phyloP scores from a whole-genome alignment of 2,797 vertebrate genomes.

The Eulemur albifrons region DNA sequence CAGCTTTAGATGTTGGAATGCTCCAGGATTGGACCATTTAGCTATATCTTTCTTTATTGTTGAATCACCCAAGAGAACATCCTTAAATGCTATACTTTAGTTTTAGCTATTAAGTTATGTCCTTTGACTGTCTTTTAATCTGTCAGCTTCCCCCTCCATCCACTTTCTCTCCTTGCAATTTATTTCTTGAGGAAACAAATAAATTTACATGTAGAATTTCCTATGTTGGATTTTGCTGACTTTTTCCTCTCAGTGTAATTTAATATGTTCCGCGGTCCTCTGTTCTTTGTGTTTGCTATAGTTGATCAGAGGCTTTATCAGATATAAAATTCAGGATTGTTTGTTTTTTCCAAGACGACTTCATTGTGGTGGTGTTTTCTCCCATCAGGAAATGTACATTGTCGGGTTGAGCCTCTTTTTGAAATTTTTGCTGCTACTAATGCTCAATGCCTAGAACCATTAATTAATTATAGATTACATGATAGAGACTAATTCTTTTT shows the following conservation, averaged over 20 bases:
- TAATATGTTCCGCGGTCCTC: neutral
- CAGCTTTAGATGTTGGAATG: neutral
- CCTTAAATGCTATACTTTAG: neutral
- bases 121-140: neutral
- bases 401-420: neutral
- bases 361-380: neutral
- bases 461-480: neutral
- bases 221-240: neutral
- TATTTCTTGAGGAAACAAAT: neutral
- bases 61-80: neutral
- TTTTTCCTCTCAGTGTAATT: neutral
- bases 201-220: neutral
- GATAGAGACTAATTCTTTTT: neutral
- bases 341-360: neutral
- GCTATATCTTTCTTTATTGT: neutral
- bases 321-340: neutral
- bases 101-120: neutral
- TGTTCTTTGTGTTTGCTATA: neutral
- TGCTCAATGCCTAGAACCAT: neutral
- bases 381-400: neutral
- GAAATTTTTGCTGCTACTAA: neutral
- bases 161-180: neutral
- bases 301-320: neutral
- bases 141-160: neutral
- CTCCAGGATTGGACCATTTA: neutral